Base-by-base conservation (phyloP, 2,888 invertebrate species). In the Luperina nickerlii region DNA sequence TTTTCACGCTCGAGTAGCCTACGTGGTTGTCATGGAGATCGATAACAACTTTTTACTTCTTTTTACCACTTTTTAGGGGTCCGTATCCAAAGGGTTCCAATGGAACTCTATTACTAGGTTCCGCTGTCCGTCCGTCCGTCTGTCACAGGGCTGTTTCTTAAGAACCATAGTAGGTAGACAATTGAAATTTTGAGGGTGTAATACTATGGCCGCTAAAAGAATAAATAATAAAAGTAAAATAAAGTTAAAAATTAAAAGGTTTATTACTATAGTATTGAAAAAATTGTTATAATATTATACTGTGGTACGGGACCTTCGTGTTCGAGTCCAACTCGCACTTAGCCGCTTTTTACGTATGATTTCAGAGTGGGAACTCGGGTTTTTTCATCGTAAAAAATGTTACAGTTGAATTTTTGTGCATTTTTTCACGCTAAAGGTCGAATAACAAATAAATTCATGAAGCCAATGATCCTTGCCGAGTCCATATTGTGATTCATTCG, bases 381-480 rank as follows among this genome's bases (percentile, higher is more conserved):
- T 71, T 80, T 74, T 78, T 67, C 18, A 60, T 62, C 42, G n/a
- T 63, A 27, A 2, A 74, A 67, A 69, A 74, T 71, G 80, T 83
- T 71, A 54, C 32, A 81, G 48, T 78, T 78, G 74, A 67, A 57
- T 80, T 74, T 87, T 76, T 89, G 81, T 88, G 85, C 90, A 86
- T 89, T 89, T 88, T 88, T 88, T 90, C 84, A 84, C 79, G 81
- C 86, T 60, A n/a, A 85, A 84, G 80, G 38, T 77, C 27, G 88
- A 90, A 91, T 91, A 88, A 90, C 90, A 93, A 93, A 94, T 93
- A 92, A 92, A 95, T 93, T 94, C 92, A 94, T 93, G 92, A 90
- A 90, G 77, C 89, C 92, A 94, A 94, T 94, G 93, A 92, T 90
- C 90, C 91, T 89, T 89, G 90, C 85, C 87, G 84, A 89, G 88